A percentile compares a stretch with the other conserved stretches of the same genome.
Evolutionary conservation across 2,113 vertebrate genomes (phyloP).

Genomic region (Sturnira hondurensis): DNA sequence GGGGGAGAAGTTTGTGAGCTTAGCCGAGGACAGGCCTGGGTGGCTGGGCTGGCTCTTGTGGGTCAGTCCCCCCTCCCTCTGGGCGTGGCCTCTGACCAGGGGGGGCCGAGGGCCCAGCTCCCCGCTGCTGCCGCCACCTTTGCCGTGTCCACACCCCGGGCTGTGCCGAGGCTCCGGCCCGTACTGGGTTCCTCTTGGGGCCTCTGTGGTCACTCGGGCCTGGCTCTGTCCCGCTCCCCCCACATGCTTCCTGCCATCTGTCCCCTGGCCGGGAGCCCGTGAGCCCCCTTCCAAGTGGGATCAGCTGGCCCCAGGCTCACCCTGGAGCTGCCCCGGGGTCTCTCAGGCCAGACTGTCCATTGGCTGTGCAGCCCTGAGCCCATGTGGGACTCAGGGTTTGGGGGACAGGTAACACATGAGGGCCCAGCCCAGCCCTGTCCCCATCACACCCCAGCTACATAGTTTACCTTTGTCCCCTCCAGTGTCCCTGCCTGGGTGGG

Average conservation of each 20-base stretch:
- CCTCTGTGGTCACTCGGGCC: neutral
- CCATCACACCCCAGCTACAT: fast-evolving
- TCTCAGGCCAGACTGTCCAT: fast-evolving
- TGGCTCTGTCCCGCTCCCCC: neutral
- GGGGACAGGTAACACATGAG: fast-evolving
- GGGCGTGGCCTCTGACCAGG: neutral
- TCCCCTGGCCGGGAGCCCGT: neutral
- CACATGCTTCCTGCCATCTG: neutral
- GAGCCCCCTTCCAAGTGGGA: neutral
- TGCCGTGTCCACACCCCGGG: fast-evolving
- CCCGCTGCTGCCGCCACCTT: neutral
- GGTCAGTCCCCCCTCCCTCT: fast-evolving
- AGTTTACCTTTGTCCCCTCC: fast-evolving
- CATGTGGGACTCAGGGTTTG: neutral
- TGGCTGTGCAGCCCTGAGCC: neutral
- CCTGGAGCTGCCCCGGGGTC: neutral
- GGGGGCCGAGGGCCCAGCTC: neutral
- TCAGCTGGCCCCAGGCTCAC: fast-evolving
- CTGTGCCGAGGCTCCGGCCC: neutral
- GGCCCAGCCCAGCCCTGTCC: no score
- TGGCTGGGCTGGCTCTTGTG: neutral
- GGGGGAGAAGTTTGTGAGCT: neutral
- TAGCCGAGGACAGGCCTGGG: neutral
- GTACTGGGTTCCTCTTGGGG: fast-evolving
- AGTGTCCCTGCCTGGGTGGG: fast-evolving